phyloP scores from a whole-genome alignment of 1,140 invertebrate species.

The Euschistus heros region DNA sequence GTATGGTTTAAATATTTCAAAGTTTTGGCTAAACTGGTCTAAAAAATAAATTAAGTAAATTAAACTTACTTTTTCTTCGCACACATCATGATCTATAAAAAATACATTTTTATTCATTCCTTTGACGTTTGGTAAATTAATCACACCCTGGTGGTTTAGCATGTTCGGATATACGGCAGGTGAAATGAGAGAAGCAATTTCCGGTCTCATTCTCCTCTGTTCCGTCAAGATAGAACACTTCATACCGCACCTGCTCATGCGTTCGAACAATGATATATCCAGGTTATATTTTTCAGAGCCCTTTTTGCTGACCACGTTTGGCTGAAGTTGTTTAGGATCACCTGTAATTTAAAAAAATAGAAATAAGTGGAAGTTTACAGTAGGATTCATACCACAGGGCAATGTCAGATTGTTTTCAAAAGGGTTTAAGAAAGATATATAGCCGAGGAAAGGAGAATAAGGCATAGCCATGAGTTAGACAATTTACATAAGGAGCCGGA shows the following conservation, averaged over 20 bases:
- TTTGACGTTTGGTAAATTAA: neutral
- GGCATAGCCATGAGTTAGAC: too few relatives aligned
- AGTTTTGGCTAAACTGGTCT: neutral
- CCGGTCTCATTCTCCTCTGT: slow-evolving; percentile 55
- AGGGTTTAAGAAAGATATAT: too few relatives aligned
- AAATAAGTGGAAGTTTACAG: neutral
- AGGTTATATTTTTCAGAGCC: slow-evolving; percentile 46
- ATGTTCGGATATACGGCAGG: slow-evolving; percentile 48
- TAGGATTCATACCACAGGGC: too few relatives aligned
- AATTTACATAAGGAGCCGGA: too few relatives aligned
- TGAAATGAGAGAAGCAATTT: slow-evolving; percentile 46
- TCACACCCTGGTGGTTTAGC: slow-evolving; percentile 35
- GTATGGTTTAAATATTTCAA: too few relatives aligned
- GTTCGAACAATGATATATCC: slow-evolving; percentile 46
- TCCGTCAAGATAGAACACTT: slow-evolving; percentile 41
- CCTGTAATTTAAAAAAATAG: slow-evolving; percentile 36
- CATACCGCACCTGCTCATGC: slow-evolving; percentile 45
- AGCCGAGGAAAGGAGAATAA: too few relatives aligned
- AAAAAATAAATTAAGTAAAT: neutral
- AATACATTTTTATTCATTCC: neutral
- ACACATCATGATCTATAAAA: slow-evolving; percentile 28
- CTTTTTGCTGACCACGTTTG: slow-evolving; percentile 46
- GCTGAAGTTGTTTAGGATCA: slow-evolving; percentile 66
- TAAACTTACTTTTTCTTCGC: slow-evolving; percentile 36
- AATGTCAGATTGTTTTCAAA: too few relatives aligned